Percentiles rank a stretch among this genome's conserved stretches.
phyloP scores from a whole-genome alignment of 2,888 invertebrate species.

The Ephialtes manifestator region DNA sequence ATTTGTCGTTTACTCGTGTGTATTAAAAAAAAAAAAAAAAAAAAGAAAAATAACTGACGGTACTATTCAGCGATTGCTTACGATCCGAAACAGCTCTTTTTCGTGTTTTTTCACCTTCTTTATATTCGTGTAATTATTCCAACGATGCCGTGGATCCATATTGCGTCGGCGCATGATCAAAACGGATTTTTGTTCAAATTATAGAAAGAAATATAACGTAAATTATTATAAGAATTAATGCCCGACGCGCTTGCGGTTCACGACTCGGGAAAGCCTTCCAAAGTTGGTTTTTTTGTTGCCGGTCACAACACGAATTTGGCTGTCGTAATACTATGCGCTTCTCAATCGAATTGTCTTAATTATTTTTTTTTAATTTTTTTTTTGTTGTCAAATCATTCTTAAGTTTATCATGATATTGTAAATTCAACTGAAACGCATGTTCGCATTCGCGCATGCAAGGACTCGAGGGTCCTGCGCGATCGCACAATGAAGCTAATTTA shows the following conservation, averaged over 20 bases:
- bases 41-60: conserved; percentile 29
- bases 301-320: conserved; percentile 61
- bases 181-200: not conserved
- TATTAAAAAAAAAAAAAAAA: not conserved
- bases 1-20: conserved; percentile 9
- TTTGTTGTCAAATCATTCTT: conserved; percentile 30
- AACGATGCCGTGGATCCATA: conserved; percentile 47
- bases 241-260: conserved; percentile 49
- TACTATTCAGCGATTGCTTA: conserved; percentile 51
- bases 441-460: conserved; percentile 63
- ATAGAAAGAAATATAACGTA: conserved; percentile 1
- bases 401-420: conserved; percentile 33
- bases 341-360: conserved; percentile 48
- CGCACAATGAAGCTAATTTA: conserved; percentile 66
- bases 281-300: conserved; percentile 27
- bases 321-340: conserved; percentile 69
- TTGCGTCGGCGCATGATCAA: conserved; percentile 47
- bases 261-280: conserved; percentile 40
- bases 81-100: conserved; percentile 46
- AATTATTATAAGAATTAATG: not conserved
- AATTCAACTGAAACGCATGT: conserved; percentile 64
- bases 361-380: conserved; percentile 30
- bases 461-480: conserved; percentile 47
- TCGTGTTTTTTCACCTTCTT: conserved; percentile 34
- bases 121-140: conserved; percentile 53